Percentiles rank a stretch among this genome's conserved stretches.
These are phyloP conservation scores for Sander vitreus DNA, from an alignment of 2,113 vertebrate species.

Conservation along the genomic window DNA sequence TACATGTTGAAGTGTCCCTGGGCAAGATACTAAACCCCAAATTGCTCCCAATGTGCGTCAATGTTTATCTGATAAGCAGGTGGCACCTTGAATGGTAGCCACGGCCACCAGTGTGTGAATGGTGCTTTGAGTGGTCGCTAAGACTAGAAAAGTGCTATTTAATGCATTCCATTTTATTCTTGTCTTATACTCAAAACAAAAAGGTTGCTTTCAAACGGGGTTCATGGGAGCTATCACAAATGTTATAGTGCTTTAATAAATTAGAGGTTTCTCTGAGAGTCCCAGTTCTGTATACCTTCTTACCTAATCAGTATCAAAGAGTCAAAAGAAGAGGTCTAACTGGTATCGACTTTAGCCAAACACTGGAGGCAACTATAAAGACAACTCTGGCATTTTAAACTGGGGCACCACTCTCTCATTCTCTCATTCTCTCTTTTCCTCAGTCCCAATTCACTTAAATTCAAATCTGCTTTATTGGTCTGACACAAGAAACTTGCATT, in stretches of 20 bases:
- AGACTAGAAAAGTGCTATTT: too few relatives aligned
- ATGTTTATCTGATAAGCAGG: too few relatives aligned
- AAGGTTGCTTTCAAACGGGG: not conserved
- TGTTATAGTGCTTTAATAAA: slow-evolving; percentile 6
- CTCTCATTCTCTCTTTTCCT: slow-evolving; percentile 39
- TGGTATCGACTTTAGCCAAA: slow-evolving; percentile 46
- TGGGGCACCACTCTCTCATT: slow-evolving; percentile 54
- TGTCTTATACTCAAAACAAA: slow-evolving; percentile 21
- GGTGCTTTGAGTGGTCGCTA: too few relatives aligned
- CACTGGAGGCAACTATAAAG: slow-evolving; percentile 56
- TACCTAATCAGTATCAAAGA: slow-evolving; percentile 13
- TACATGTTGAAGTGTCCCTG: too few relatives aligned
- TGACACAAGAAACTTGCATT: slow-evolving; percentile 23
- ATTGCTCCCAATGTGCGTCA: too few relatives aligned
- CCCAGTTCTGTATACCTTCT: not conserved
- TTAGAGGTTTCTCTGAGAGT: slow-evolving; percentile 11
- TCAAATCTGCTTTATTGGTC: slow-evolving; percentile 48
- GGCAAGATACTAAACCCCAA: too few relatives aligned
- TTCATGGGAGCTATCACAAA: not conserved
- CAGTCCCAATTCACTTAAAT: slow-evolving; percentile 59
- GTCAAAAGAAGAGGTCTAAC: slow-evolving; percentile 17
- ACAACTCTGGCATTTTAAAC: slow-evolving; percentile 68
- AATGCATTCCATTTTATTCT: not conserved
- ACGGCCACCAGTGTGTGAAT: too few relatives aligned
- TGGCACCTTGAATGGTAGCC: too few relatives aligned